phyloP scores from a whole-genome alignment of 2,113 vertebrate species.

The Serilophus lunatus region DNA sequence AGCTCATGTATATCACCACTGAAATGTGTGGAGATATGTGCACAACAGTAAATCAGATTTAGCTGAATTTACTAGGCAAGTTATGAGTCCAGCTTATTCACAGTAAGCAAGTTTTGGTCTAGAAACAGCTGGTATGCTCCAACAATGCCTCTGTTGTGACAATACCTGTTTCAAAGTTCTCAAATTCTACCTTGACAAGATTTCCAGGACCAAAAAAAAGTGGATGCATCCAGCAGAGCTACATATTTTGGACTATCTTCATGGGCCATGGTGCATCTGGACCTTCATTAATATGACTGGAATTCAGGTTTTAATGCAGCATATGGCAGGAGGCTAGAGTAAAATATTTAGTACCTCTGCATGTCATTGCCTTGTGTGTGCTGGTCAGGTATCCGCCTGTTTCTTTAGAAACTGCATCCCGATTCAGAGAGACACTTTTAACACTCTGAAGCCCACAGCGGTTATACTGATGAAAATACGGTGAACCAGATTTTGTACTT shows the following conservation, averaged over 20 bases:
- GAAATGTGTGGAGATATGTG: neutral
- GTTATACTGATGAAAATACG: neutral
- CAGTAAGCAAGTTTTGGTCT: neutral
- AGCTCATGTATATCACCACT: neutral
- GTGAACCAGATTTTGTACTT: neutral
- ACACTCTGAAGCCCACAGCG: neutral
- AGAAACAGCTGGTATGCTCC: neutral
- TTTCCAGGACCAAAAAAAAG: neutral
- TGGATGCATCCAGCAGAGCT: neutral
- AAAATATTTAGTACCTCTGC: neutral
- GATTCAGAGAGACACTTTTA: neutral
- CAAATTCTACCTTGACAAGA: neutral
- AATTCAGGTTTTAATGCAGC: neutral
- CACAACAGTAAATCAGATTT: neutral
- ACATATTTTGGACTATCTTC: neutral
- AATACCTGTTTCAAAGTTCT: neutral
- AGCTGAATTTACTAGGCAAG: neutral
- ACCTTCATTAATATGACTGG: neutral
- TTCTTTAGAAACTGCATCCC: neutral
- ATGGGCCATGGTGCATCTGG: neutral
- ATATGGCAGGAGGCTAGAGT: neutral
- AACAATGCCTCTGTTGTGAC: neutral
- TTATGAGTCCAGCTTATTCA: neutral
- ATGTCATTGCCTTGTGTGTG: neutral
- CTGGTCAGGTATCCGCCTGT: neutral